These are phyloP conservation scores for Cephus pulcher DNA, from an alignment of 2,888 invertebrate species.

Conservation along the genomic window DNA sequence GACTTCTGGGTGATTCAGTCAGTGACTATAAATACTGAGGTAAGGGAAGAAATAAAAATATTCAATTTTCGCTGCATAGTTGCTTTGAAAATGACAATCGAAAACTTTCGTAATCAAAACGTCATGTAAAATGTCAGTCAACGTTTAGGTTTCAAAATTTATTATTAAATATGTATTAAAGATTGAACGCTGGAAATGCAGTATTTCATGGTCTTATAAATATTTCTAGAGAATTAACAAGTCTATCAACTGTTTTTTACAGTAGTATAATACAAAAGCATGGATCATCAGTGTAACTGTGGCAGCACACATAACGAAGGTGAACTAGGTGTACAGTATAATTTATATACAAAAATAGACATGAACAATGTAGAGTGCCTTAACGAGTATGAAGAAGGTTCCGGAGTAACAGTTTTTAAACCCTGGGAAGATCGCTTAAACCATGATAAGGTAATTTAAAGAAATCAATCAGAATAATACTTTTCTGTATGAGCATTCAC, in stretches of 20 bases:
- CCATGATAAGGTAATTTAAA: conserved; percentile 73
- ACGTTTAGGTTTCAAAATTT: neutral
- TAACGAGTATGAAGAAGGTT: conserved; percentile 88
- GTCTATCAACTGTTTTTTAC: neutral
- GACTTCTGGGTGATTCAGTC: neutral
- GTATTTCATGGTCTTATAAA: neutral
- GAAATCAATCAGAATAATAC: neutral
- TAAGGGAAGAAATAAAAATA: neutral
- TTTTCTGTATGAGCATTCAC: conserved; percentile 3
- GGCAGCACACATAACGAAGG: conserved; percentile 46
- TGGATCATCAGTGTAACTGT: conserved; percentile 53
- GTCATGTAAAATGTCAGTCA: neutral
- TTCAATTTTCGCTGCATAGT: neutral
- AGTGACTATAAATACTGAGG: neutral
- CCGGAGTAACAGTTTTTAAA: conserved; percentile 91
- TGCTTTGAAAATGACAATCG: neutral
- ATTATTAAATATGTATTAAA: neutral
- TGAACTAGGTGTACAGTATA: conserved; percentile 83
- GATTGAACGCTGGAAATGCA: neutral
- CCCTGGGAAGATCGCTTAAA: conserved; percentile 89
- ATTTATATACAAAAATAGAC: conserved; percentile 91
- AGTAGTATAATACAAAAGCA: conserved; percentile 19
- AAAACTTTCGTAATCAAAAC: neutral
- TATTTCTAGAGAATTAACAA: neutral
- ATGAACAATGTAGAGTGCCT: conserved; percentile 87